Evolutionary conservation across 2,113 vertebrate species (phyloP).

Genomic region (Verasper variegatus): DNA sequence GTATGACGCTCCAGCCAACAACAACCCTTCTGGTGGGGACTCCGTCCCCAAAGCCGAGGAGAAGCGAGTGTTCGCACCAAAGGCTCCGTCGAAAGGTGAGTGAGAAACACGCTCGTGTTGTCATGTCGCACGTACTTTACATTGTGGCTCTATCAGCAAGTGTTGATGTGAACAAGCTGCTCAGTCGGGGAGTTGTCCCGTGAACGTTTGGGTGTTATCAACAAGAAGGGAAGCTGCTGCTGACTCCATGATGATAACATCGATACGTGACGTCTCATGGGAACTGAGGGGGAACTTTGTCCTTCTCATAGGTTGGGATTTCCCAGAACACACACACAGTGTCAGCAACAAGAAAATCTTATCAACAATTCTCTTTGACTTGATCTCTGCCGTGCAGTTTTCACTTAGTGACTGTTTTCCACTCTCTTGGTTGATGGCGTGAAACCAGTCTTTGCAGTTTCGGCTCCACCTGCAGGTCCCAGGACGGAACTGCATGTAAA

Average conservation of each 20-base stretch:
- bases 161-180: background rate
- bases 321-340: constrained; percentile 12
- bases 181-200: background rate
- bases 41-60: constrained; percentile 83
- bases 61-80: constrained; percentile 81
- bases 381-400: constrained; percentile 18
- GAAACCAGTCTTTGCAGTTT: background rate
- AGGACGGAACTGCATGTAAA: background rate
- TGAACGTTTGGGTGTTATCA: background rate
- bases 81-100: constrained; percentile 90
- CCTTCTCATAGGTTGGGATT: constrained; percentile 19
- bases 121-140: background rate
- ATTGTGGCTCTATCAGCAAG: background rate
- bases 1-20: constrained; percentile 88
- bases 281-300: background rate
- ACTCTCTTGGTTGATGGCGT: background rate
- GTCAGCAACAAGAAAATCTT: constrained; percentile 17
- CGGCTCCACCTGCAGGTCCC: constrained; percentile 30
- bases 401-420: background rate
- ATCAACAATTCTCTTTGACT: background rate
- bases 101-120: background rate
- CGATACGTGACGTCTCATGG: background rate
- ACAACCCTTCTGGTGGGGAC: constrained; percentile 80
- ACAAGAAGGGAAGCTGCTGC: constrained; percentile 3
- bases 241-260: constrained; percentile 24